A percentile compares a stretch with the other conserved stretches of the same genome.
Evolutionary conservation across 2,797 vertebrate species (phyloP).

Genomic region (Rhodeus uyekii): DNA sequence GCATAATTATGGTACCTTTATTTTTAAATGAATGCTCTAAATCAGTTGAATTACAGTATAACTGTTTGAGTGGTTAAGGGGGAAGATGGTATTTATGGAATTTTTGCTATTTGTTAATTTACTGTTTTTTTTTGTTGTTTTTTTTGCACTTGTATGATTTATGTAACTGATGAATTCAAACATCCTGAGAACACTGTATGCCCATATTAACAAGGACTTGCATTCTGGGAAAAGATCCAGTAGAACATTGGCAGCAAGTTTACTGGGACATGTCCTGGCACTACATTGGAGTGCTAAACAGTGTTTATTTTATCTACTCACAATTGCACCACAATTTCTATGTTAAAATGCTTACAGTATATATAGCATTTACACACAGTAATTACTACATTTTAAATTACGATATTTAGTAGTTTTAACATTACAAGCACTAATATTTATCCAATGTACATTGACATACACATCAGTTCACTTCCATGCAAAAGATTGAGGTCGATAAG

Average conservation of each 20-base stretch:
- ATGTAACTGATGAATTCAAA: slow-evolving; percentile 74
- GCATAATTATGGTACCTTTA: not conserved
- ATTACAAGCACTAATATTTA: not conserved
- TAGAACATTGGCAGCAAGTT: slow-evolving; percentile 71
- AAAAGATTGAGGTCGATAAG: not conserved
- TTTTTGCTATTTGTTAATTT: slow-evolving; percentile 62
- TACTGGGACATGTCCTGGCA: slow-evolving; percentile 66
- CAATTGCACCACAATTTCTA: slow-evolving; percentile 39
- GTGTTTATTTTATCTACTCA: slow-evolving; percentile 60
- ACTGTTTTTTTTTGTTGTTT: slow-evolving; percentile 74
- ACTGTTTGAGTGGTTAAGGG: not conserved
- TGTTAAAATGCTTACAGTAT: not conserved
- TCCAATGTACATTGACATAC: not conserved
- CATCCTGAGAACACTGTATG: slow-evolving; percentile 72
- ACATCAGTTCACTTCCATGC: not conserved
- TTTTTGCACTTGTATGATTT: slow-evolving; percentile 69
- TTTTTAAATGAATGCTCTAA: slow-evolving; percentile 9
- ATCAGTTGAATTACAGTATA: not conserved
- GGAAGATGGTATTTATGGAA: not conserved
- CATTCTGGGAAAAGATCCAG: slow-evolving; percentile 77
- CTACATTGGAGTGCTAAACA: slow-evolving; percentile 66
- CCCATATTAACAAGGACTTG: slow-evolving; percentile 77
- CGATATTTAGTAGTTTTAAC: not conserved
- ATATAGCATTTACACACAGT: too few species aligned
- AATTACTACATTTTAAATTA: not conserved